Evolutionary conservation across 1,140 invertebrate genomes (phyloP), one percentile per base, ranked within the genome.

Genomic region (Colletes latitarsis): DNA sequence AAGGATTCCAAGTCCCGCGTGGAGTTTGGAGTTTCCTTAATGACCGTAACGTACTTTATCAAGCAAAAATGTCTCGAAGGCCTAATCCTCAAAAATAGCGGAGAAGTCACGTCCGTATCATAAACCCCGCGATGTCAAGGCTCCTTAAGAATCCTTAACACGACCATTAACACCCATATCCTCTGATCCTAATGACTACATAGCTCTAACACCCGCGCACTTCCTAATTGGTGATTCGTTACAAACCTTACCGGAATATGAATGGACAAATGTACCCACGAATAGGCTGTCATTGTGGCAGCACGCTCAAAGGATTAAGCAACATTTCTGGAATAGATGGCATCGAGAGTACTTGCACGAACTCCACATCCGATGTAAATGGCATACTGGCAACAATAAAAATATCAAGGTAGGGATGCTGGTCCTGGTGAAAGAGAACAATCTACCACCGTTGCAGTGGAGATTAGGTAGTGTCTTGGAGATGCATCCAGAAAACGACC

Each of bases 181-280:
- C 53, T 46, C 43, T 4, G 64, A 76, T 60, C 49, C 74, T 1
- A 73, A 73, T 52, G 71, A 73, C 21, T 12, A 21, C 3, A 15
- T n/a, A 10, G 71, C 58, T 41, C 5, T 73, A 1, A 52, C 71
- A 10, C 71, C 58, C 3, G 8, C 3, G 4, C 71, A 73, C 39
- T 73, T 60, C n/a, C 39, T 73, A 0, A 73, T 73, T 30, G 71
- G 71, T 2, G 58, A 63, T 4, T 52, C 46, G 12, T 52, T 73
- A 10, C 19, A 5, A 1, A 62, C 1, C 10, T 4, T 73, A 15
- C 58, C 71, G 8, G 43, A 73, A 19, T 1, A 5, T 17, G 12
- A 73, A 9, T 21, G 49, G 15, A 4, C 0, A 9, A n/a, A 60
- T n/a, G 10, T 73, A 30, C 41, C 71, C 1, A 62, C 8, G 2